Conservation (phyloP, 2,888 invertebrate genomes). For the Drosophila eohydei region DNA sequence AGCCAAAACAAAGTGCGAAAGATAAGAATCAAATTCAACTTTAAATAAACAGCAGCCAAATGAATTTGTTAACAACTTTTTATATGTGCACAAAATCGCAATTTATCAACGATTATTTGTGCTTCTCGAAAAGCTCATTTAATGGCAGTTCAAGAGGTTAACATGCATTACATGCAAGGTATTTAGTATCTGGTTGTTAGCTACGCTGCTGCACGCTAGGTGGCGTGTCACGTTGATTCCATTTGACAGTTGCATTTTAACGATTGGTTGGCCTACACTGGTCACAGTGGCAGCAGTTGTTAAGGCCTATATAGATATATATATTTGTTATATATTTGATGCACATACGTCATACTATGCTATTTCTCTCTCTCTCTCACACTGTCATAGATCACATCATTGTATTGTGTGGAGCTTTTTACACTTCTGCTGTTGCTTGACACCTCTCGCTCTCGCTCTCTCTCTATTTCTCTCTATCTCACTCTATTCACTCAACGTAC, state of each 20-base stretch:
- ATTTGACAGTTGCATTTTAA: slow-evolving; percentile 50
- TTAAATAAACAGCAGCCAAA: slow-evolving; percentile 29
- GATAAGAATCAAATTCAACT: slow-evolving; percentile 32
- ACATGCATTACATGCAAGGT: slow-evolving; percentile 64
- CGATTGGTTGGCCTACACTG: slow-evolving; percentile 2
- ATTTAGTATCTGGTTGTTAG: slow-evolving; percentile 34
- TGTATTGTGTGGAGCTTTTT: not conserved
- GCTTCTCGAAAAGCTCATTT: slow-evolving; percentile 22
- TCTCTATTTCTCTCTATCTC: not conserved
- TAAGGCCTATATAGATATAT: slow-evolving; percentile 7
- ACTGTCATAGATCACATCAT: not conserved
- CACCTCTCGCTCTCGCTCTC: not conserved
- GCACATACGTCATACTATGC: slow-evolving; percentile 2
- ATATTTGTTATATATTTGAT: not conserved
- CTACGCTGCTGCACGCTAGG: slow-evolving; percentile 61
- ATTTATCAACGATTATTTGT: slow-evolving; percentile 10
- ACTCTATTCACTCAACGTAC: slow-evolving; percentile 11
- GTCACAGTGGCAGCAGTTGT: slow-evolving; percentile 6
- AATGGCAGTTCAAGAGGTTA: slow-evolving; percentile 70
- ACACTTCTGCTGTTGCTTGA: slow-evolving; percentile 1
- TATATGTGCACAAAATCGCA: not conserved
- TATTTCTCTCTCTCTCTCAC: not conserved
- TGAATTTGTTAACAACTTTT: slow-evolving; percentile 30
- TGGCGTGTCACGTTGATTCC: slow-evolving; percentile 56
- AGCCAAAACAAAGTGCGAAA: slow-evolving; percentile 37